A percentile compares a stretch with the other conserved stretches of the same genome.
Evolutionary conservation across 2,888 invertebrate genomes (phyloP).

Genomic region (Polymixis lichenea): DNA sequence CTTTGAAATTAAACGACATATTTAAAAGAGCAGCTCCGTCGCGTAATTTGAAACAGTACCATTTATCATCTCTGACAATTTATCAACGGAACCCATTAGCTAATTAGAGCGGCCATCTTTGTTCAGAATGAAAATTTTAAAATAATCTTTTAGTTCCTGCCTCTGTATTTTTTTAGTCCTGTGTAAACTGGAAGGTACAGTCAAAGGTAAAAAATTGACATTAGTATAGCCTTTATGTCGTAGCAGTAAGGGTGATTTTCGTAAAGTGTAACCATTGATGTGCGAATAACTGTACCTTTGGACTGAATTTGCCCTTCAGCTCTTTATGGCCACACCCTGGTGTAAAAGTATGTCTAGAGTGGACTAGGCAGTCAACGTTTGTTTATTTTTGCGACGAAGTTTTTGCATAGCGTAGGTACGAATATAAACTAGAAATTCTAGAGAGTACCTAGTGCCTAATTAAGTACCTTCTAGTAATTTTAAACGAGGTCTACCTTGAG

Average conservation of each 20-base stretch:
- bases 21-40: slow-evolving; percentile 23
- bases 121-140: slow-evolving; percentile 30
- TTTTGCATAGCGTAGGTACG: background rate
- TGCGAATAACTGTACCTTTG: background rate
- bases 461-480: background rate
- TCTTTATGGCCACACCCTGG: background rate
- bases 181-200: slow-evolving; percentile 11
- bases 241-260: background rate
- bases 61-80: slow-evolving; percentile 54
- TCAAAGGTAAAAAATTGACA: background rate
- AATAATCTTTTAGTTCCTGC: slow-evolving; percentile 27
- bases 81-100: slow-evolving; percentile 56
- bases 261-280: background rate
- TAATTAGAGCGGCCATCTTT: slow-evolving; percentile 50
- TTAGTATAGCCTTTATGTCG: background rate
- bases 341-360: background rate
- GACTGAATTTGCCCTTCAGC: background rate
- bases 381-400: background rate
- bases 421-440: background rate
- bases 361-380: background rate
- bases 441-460: background rate
- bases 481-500: background rate
- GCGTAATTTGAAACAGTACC: slow-evolving; percentile 35
- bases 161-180: slow-evolving; percentile 10
- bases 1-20: background rate